Conservation (phyloP, 2,797 vertebrate species). For the Apogon hyalosoma region DNA sequence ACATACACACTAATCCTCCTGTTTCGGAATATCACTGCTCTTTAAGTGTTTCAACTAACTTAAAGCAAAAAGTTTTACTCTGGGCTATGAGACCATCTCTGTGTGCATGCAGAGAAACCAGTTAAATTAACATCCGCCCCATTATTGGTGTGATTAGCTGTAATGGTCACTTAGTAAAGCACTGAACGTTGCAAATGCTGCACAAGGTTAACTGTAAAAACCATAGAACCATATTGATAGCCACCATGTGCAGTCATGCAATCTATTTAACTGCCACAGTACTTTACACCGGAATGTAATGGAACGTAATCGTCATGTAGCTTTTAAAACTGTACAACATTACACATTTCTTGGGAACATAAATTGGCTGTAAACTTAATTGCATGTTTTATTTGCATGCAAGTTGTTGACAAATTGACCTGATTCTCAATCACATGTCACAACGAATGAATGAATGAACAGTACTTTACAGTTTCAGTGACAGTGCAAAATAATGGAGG, state of each 20-base stretch:
- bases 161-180: conserved; percentile 72
- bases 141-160: conserved; percentile 61
- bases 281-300: conserved; percentile 16
- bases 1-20: conserved; percentile 30
- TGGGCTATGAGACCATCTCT: conserved; percentile 39
- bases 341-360: conserved; percentile 3
- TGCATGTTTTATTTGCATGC: conserved; percentile 27
- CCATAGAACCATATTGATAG: conserved; percentile 38
- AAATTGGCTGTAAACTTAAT: conserved; percentile 18
- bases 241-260: conserved; percentile 9
- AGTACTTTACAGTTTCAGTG: neutral
- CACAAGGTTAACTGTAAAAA: conserved; percentile 52
- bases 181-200: conserved; percentile 49
- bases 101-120: conserved; percentile 45
- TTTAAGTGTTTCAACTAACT: conserved; percentile 44
- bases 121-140: conserved; percentile 51
- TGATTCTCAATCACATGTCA: neutral
- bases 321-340: conserved; percentile 15
- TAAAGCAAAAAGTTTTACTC: conserved; percentile 47
- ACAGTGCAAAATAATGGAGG: too few species aligned
- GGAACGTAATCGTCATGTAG: conserved; percentile 5
- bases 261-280: conserved; percentile 10
- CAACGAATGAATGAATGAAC: neutral
- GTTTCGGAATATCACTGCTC: conserved; percentile 30
- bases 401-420: too few species aligned